These are phyloP conservation scores for Thymelicus lineola DNA, from an alignment of 2,888 invertebrate genomes.

Conservation along the genomic window DNA sequence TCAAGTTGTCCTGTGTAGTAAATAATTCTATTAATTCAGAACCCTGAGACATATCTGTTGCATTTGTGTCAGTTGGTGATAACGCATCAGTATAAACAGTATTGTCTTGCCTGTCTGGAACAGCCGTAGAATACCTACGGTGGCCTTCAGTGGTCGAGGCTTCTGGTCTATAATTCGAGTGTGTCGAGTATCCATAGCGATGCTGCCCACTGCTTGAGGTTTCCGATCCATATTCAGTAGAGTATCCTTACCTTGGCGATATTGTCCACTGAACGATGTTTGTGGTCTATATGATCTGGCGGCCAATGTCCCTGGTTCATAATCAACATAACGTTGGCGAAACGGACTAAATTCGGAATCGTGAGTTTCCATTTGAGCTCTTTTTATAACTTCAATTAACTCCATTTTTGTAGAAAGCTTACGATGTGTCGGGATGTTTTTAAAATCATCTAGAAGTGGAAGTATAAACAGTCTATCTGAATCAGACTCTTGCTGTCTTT, in stretches of 20 bases:
- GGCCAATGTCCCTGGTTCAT: constrained; percentile 41
- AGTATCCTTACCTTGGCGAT: constrained; percentile 49
- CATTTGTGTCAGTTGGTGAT: constrained; percentile 51
- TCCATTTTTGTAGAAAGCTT: constrained; percentile 51
- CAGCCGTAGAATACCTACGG: constrained; percentile 47
- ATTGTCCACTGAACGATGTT: constrained; percentile 48
- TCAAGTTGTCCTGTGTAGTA: constrained; percentile 42
- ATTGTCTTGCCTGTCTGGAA: constrained; percentile 48
- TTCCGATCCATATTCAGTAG: constrained; percentile 46
- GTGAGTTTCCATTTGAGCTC: constrained; percentile 49
- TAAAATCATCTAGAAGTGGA: constrained; percentile 50
- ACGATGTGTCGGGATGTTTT: constrained; percentile 49
- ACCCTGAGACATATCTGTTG: constrained; percentile 49
- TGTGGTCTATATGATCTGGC: constrained; percentile 49
- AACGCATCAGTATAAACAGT: constrained; percentile 47
- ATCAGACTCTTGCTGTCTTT: constrained; percentile 49
- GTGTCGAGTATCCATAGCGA: constrained; percentile 45
- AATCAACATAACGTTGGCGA: constrained; percentile 46
- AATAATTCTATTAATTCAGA: constrained; percentile 51
- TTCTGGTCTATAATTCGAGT: constrained; percentile 49
- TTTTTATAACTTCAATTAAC: constrained; percentile 51
- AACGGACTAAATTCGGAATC: constrained; percentile 45
- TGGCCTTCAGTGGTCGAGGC: constrained; percentile 47
- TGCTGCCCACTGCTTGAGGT: constrained; percentile 47
- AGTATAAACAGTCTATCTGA: constrained; percentile 49